These are phyloP conservation scores for Saturnia japonica DNA, from an alignment of 2,888 invertebrate genomes.

Conservation along the genomic window DNA sequence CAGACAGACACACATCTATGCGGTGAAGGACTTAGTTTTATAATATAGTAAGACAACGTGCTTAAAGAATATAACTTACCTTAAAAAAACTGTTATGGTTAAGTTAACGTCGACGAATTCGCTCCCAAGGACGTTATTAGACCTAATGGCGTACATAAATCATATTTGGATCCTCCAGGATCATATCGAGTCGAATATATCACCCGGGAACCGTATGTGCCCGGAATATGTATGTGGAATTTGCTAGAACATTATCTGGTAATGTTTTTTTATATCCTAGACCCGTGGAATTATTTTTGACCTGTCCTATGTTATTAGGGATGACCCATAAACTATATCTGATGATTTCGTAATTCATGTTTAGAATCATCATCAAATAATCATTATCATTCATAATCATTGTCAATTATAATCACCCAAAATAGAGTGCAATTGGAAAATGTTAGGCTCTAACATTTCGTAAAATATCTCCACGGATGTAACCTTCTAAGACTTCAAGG, in stretches of 20 bases:
- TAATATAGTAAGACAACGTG: too few species aligned
- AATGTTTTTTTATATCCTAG: background rate
- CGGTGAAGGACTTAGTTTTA: too few species aligned
- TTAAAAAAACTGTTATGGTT: background rate
- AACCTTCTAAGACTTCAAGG: too few species aligned
- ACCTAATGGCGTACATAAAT: constrained; percentile 4
- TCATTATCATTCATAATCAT: background rate
- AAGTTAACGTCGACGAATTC: background rate
- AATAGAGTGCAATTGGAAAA: too few species aligned
- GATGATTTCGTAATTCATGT: background rate
- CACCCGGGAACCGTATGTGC: background rate
- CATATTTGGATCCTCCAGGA: background rate
- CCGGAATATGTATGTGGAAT: background rate
- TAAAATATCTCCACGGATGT: too few species aligned
- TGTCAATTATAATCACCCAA: background rate
- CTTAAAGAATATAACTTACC: too few species aligned
- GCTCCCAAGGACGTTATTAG: background rate
- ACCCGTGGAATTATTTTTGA: background rate
- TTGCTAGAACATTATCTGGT: constrained; percentile 1
- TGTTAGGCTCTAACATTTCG: too few species aligned
- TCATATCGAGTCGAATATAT: constrained; percentile 5
- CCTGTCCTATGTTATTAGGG: background rate
- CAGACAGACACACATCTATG: too few species aligned
- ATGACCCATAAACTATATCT: background rate
- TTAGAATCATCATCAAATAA: background rate